Evolutionary conservation across 2,888 invertebrate genomes (phyloP), one percentile per base, ranked within the genome.

Genomic region (Coecobrya sp.): DNA sequence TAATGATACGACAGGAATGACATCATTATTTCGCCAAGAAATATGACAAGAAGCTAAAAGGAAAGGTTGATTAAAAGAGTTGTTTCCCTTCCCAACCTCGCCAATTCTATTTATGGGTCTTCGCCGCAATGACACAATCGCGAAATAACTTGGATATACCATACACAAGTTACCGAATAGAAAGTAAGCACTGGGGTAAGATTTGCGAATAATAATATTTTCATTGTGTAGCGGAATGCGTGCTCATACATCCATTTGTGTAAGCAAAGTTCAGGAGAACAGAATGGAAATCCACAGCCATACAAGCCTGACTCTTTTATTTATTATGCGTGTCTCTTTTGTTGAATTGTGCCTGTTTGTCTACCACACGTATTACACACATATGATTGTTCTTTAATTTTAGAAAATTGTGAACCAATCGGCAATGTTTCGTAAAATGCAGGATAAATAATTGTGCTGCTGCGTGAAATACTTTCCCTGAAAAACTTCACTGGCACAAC

Each of bases 1-100:
- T 68, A 68, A 36, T 5, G 25, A 49, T 45, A 25, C 27, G 68
- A 49, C 68, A 68, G 49, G 49, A 85, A 85, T 85, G 62, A 49
- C 62, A 85, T 68, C 68, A 68, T 84, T 84, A 19, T 49, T 84
- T 27, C 45, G 22, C 25, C 45, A 49, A 68, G 68, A 36, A 36
- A 36, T 36, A 19, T 73, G 52, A 52, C 52, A 45, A 25, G 4
- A 76, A 49, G 22, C 49, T 1, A 22, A 49, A 22, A 22, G 76
- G 76, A 49, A 79, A 79, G 79, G 79, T 79, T 27, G 49, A 79
- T 52, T 79, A 79, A 79, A 65, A 79, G 52, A 79, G 52, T 79
- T 25, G 79, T n/a, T 27, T 73, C 73, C 11, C 19, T 73, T 27
- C 16, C n/a, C n/a, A 49, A 8, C 25, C 49, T 8, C 22, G 0